phyloP scores from a whole-genome alignment of 2,113 vertebrate species.

The Chaetura pelagica region DNA sequence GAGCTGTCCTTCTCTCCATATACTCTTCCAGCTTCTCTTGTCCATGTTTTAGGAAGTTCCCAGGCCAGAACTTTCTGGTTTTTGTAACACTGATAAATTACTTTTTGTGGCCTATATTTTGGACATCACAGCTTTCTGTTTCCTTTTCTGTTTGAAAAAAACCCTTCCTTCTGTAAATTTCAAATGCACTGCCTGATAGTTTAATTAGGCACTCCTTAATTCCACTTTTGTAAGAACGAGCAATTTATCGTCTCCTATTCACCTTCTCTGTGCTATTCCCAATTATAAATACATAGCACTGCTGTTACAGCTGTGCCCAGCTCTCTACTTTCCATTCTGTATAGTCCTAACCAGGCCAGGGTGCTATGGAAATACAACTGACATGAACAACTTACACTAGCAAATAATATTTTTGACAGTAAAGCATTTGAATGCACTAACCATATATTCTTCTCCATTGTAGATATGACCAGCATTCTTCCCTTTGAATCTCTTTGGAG shows the following conservation, averaged over 20 bases:
- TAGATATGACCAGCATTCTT: conserved; percentile 39
- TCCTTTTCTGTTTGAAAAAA: neutral
- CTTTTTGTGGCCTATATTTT: neutral
- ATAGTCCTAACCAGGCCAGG: neutral
- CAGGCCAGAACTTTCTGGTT: neutral
- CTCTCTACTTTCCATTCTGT: neutral
- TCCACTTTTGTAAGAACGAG: neutral
- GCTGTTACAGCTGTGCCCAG: neutral
- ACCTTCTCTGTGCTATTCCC: neutral
- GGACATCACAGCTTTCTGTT: neutral
- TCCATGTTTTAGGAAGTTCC: neutral
- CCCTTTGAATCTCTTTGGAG: conserved; percentile 45
- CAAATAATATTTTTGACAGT: neutral
- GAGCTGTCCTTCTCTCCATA: neutral
- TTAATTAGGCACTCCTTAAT: neutral
- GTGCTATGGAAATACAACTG: neutral
- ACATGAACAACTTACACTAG: neutral
- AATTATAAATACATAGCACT: neutral
- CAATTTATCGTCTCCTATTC: neutral
- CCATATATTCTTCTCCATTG: neutral
- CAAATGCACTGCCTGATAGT: neutral
- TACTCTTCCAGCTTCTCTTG: neutral
- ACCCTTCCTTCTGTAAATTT: neutral
- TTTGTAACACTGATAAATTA: neutral
- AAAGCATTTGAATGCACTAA: neutral